phyloP scores from a whole-genome alignment of 1,140 invertebrate genomes.

The Orius insidiosus region DNA sequence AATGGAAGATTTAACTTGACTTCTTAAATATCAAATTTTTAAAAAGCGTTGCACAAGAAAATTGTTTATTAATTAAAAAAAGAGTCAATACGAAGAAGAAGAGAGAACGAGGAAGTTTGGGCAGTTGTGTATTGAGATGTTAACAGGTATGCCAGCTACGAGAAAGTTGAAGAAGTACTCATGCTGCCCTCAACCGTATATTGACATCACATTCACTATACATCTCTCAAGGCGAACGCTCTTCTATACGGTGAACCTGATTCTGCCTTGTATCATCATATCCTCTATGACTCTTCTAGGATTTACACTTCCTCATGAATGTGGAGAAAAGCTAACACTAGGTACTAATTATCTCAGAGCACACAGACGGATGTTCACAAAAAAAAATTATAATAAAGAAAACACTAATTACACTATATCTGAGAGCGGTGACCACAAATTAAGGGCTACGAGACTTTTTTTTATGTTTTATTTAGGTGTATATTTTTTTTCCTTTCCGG shows the following conservation, averaged over 20 bases:
- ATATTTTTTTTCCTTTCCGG: background rate
- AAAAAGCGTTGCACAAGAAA: background rate
- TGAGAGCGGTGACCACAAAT: background rate
- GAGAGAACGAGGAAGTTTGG: background rate
- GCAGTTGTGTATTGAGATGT: slow-evolving; percentile 18
- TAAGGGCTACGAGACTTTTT: background rate
- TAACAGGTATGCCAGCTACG: slow-evolving; percentile 28
- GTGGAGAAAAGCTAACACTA: slow-evolving; percentile 51
- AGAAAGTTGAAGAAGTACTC: slow-evolving; percentile 29
- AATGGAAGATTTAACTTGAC: too few relatives aligned
- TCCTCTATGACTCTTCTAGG: slow-evolving; percentile 47
- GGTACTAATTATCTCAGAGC: slow-evolving; percentile 25
- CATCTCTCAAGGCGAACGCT: slow-evolving; percentile 43
- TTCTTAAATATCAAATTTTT: too few relatives aligned
- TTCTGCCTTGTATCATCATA: slow-evolving; percentile 50
- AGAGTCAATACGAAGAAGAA: background rate
- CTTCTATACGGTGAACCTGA: slow-evolving; percentile 53
- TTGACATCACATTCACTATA: slow-evolving; percentile 47
- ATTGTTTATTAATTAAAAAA: background rate
- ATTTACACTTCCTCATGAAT: slow-evolving; percentile 47
- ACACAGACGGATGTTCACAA: slow-evolving; percentile 1
- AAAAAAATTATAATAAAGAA: background rate
- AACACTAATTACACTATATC: background rate
- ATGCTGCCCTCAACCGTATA: slow-evolving; percentile 40
- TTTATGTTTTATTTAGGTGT: too few relatives aligned